Percentiles rank a stretch among this genome's conserved stretches.
Evolutionary conservation across 1,140 invertebrate species (phyloP).

Genomic region (Saccostrea glomerata): DNA sequence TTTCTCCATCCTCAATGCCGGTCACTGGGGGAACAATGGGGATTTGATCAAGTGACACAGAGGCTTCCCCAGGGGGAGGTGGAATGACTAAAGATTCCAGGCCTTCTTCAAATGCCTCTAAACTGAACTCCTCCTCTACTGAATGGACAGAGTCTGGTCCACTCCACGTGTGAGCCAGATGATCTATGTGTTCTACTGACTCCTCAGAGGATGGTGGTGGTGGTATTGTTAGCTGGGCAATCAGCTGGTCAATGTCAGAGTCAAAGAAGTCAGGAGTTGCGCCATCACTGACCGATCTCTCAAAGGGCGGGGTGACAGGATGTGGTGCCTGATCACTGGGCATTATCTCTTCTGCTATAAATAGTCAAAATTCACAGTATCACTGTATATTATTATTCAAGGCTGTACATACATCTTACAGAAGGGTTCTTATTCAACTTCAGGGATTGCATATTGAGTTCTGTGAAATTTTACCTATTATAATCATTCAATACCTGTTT

Average conservation of each 20-base stretch:
- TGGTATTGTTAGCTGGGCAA: constrained; percentile 89
- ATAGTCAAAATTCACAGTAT: not conserved
- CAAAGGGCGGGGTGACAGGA: constrained; percentile 80
- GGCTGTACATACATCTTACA: too few relatives aligned
- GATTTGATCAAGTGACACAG: constrained; percentile 60
- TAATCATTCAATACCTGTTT: not conserved
- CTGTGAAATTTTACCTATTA: too few relatives aligned
- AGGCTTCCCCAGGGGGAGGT: constrained; percentile 60
- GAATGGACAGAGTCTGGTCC: constrained; percentile 43
- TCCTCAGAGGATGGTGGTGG: constrained; percentile 80
- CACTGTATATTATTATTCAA: too few relatives aligned
- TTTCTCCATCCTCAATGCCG: constrained; percentile 22
- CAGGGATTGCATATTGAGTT: too few relatives aligned
- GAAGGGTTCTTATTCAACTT: too few relatives aligned
- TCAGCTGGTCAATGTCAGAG: constrained; percentile 86
- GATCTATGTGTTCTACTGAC: not conserved
- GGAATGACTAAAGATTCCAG: constrained; percentile 59
- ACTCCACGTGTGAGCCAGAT: constrained; percentile 58
- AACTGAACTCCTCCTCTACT: constrained; percentile 5
- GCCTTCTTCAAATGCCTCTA: not conserved
- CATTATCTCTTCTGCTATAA: not conserved
- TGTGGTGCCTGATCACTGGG: not conserved
- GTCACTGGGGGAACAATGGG: constrained; percentile 64
- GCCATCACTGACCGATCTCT: constrained; percentile 67
- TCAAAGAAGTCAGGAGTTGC: constrained; percentile 71